phyloP scores from a whole-genome alignment of 2,113 vertebrate genomes.

The Brachirus orientalis region DNA sequence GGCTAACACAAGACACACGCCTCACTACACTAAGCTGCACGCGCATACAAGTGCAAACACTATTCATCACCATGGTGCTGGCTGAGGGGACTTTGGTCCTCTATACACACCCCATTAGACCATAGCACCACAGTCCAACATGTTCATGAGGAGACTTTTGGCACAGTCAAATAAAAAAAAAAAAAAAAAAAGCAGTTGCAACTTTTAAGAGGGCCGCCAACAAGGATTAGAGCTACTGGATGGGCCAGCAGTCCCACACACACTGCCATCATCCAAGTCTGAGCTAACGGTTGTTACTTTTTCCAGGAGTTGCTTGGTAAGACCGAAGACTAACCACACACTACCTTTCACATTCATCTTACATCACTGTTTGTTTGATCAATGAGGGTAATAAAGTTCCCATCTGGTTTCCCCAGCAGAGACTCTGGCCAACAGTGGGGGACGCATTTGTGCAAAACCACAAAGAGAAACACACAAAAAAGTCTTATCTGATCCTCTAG shows the following conservation, averaged over 20 bases:
- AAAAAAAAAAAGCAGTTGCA: slow-evolving; percentile 30
- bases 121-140: slow-evolving; percentile 31
- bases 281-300: slow-evolving; percentile 56
- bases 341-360: slow-evolving; percentile 57
- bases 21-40: slow-evolving; percentile 53
- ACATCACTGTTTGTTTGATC: slow-evolving; percentile 76
- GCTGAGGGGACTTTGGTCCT: slow-evolving; percentile 52
- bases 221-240: slow-evolving; percentile 25
- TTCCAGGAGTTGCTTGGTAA: slow-evolving; percentile 41
- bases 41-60: slow-evolving; percentile 62
- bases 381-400: slow-evolving; percentile 68
- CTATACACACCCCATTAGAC: slow-evolving; percentile 35
- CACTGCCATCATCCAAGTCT: slow-evolving; percentile 41
- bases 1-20: slow-evolving; percentile 55
- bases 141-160: slow-evolving; percentile 29
- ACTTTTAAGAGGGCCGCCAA: slow-evolving; percentile 7
- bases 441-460: slow-evolving; percentile 49
- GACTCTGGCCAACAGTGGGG: slow-evolving; percentile 37
- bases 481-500: slow-evolving; percentile 37
- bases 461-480: slow-evolving; percentile 18
- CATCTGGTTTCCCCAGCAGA: slow-evolving; percentile 59
- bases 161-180: slow-evolving; percentile 41
- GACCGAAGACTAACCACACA: slow-evolving; percentile 28
- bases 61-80: slow-evolving; percentile 62
- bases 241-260: slow-evolving; percentile 30